Evolutionary conservation across 2,797 vertebrate species (phyloP).

Genomic region (Cephalopachus bancanus): DNA sequence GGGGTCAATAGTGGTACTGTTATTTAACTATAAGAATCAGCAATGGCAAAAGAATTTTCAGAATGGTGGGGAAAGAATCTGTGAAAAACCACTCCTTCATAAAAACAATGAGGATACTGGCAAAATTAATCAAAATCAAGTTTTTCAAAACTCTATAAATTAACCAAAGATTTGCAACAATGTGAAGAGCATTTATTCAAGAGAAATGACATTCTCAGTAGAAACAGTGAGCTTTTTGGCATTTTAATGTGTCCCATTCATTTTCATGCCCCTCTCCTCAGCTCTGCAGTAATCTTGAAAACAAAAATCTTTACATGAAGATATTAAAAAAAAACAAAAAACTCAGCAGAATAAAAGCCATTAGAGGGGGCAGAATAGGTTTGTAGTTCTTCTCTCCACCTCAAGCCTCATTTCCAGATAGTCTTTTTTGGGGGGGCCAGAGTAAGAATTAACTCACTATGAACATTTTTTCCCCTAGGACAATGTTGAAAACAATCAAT

Average conservation of each 20-base stretch:
- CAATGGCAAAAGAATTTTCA: neutral
- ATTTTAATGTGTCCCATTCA: neutral
- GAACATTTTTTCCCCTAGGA: neutral
- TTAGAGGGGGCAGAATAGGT: neutral
- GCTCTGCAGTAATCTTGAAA: neutral
- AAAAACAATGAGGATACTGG: neutral
- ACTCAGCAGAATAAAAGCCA: neutral
- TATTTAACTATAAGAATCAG: neutral
- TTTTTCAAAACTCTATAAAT: constrained; percentile 51
- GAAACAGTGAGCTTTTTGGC: neutral
- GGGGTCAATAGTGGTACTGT: neutral
- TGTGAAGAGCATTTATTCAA: neutral
- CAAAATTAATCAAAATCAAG: neutral
- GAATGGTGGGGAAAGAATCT: neutral
- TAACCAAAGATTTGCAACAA: neutral
- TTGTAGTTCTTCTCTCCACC: neutral
- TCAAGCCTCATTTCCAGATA: neutral
- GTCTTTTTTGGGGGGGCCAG: neutral
- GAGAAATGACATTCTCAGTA: neutral
- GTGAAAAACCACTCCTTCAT: neutral
- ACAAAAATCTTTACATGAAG: too few species aligned
- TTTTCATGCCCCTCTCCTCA: neutral
- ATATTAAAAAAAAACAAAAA: neutral
- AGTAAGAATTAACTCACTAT: neutral
- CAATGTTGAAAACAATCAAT: neutral